phyloP scores from a whole-genome alignment of 1,140 invertebrate genomes.

The Solenopsis fugax region DNA sequence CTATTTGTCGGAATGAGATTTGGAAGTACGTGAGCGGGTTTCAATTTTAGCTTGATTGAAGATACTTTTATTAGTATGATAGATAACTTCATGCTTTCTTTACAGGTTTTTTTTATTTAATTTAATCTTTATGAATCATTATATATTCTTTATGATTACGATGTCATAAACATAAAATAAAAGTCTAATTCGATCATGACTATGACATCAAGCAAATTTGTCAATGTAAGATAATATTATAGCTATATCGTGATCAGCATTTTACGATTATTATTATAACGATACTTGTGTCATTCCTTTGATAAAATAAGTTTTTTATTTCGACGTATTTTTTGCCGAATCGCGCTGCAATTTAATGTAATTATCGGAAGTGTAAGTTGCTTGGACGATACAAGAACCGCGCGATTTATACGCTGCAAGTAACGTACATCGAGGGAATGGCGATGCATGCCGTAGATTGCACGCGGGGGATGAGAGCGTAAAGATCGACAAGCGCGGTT shows the following conservation, averaged over 20 bases:
- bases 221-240: background rate
- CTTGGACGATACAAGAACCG: background rate
- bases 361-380: background rate
- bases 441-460: background rate
- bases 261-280: background rate
- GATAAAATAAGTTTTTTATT: background rate
- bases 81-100: background rate
- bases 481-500: conserved; percentile 54
- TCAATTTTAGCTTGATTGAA: background rate
- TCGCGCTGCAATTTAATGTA: background rate
- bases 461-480: conserved; percentile 15
- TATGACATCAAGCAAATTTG: background rate
- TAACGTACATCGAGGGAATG: background rate
- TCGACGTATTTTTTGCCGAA: background rate
- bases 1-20: background rate
- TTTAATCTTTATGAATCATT: background rate
- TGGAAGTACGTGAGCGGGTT: background rate
- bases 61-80: background rate
- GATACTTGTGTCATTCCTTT: background rate
- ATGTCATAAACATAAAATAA: background rate
- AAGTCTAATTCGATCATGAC: background rate
- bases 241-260: background rate
- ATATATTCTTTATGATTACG: background rate
- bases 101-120: background rate
- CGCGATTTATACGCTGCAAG: conserved; percentile 18